Conservation (phyloP, 2,888 invertebrate genomes). For the Labia minor region DNA sequence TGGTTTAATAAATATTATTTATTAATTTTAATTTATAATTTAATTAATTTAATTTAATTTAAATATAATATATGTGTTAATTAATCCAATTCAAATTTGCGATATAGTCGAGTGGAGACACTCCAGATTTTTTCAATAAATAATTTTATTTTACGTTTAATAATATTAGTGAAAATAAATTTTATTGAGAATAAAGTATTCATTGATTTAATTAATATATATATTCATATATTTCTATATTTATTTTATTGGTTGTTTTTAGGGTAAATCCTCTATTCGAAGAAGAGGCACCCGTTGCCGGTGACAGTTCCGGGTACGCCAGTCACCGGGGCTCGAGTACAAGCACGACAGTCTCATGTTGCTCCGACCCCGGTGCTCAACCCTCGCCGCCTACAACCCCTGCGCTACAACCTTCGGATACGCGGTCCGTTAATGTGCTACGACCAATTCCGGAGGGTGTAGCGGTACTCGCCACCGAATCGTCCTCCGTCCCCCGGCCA, state of each 20-base stretch:
- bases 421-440: not conserved
- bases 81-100: too few species aligned
- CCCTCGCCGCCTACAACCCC: not conserved
- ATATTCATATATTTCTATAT: too few species aligned
- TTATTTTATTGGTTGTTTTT: not conserved
- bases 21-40: too few species aligned
- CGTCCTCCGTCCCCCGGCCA: not conserved
- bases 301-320: not conserved
- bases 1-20: too few species aligned
- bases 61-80: too few species aligned
- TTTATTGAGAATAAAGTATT: too few species aligned
- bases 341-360: not conserved
- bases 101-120: too few species aligned
- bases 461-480: not conserved
- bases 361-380: not conserved
- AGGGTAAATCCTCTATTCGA: not conserved
- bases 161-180: too few species aligned
- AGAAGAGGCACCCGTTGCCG: not conserved
- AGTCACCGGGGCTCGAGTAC: not conserved
- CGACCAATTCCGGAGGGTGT: not conserved
- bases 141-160: too few species aligned
- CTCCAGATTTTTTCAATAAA: too few species aligned
- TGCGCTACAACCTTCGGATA: not conserved
- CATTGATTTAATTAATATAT: too few species aligned
- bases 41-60: too few species aligned